Conservation (phyloP, 2,888 invertebrate species). For the Bellardia pandia region DNA sequence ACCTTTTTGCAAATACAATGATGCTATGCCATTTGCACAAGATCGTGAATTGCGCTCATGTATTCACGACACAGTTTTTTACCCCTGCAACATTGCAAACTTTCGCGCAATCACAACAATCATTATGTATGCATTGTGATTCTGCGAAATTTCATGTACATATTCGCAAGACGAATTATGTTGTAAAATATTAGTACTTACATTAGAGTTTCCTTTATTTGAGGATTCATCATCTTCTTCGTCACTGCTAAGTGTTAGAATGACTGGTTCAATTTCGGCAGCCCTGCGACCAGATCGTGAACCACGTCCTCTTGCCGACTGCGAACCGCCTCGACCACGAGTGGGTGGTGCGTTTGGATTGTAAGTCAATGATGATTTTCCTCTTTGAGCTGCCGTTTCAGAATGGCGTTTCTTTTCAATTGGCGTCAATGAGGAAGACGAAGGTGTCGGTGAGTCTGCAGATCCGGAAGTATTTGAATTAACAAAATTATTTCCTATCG, state of each 20-base stretch:
- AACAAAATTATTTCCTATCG: constrained; percentile 49
- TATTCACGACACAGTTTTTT: too few species aligned
- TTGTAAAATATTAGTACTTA: constrained; percentile 68
- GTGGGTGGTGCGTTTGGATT: constrained; percentile 62
- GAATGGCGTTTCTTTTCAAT: constrained; percentile 77
- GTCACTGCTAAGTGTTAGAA: constrained; percentile 89
- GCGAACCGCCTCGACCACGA: constrained; percentile 76
- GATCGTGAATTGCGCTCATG: too few species aligned
- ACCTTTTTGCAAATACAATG: too few species aligned
- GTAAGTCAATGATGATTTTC: constrained; percentile 57
- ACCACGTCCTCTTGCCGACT: constrained; percentile 81
- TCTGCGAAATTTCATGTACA: too few species aligned
- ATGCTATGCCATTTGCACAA: too few species aligned
- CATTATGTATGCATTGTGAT: too few species aligned
- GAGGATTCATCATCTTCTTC: constrained; percentile 86
- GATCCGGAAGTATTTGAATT: constrained; percentile 57
- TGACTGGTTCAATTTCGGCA: constrained; percentile 88
- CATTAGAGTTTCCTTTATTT: constrained; percentile 77
- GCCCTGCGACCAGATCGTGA: constrained; percentile 83
- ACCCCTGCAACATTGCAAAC: too few species aligned
- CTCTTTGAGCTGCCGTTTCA: constrained; percentile 57
- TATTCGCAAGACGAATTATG: not conserved
- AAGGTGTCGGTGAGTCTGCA: constrained; percentile 63
- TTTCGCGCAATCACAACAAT: too few species aligned
- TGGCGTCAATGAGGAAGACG: constrained; percentile 17